Conservation (phyloP, 2,797 vertebrate genomes). For the Arrhamphus sclerolepis region DNA sequence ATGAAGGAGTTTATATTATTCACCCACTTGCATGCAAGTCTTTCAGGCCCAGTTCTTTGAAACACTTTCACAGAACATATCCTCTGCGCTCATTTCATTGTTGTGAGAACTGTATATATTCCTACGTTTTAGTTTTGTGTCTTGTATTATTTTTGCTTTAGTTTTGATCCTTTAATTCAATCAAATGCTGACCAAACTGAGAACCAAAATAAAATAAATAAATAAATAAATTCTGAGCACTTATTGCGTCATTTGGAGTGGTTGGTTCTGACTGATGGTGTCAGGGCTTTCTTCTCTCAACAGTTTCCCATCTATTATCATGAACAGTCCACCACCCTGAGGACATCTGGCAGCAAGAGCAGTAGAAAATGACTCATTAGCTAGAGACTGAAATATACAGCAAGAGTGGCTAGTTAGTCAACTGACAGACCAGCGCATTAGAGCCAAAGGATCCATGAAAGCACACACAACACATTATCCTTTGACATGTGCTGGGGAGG, state of each 20-base stretch:
- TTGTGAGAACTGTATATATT: slow-evolving; percentile 24
- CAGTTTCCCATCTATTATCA: slow-evolving; percentile 36
- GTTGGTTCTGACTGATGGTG: slow-evolving; percentile 24
- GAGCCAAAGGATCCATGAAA: slow-evolving; percentile 41
- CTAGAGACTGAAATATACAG: slow-evolving; percentile 44
- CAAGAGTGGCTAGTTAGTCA: slow-evolving; percentile 48
- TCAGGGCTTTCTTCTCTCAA: slow-evolving; percentile 33
- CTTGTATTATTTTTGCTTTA: no score
- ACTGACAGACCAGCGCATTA: slow-evolving; percentile 43
- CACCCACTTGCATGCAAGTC: slow-evolving; percentile 61
- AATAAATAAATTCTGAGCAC: neutral
- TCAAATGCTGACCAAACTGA: neutral
- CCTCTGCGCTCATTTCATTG: slow-evolving; percentile 38
- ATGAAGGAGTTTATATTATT: slow-evolving; percentile 67
- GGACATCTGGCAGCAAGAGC: slow-evolving; percentile 50
- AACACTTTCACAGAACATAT: slow-evolving; percentile 39
- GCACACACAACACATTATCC: slow-evolving; percentile 46
- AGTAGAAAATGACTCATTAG: slow-evolving; percentile 63
- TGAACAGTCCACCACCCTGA: slow-evolving; percentile 29
- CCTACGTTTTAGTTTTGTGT: slow-evolving; percentile 2
- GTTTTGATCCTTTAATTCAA: neutral
- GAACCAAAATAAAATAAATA: neutral
- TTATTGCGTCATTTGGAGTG: slow-evolving; percentile 14
- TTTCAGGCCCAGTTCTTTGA: slow-evolving; percentile 24
- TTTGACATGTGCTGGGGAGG: slow-evolving; percentile 13